Evolutionary conservation across 2,888 invertebrate genomes (phyloP), one percentile per base, ranked within the genome.

Genomic region (Dorcus hopei): DNA sequence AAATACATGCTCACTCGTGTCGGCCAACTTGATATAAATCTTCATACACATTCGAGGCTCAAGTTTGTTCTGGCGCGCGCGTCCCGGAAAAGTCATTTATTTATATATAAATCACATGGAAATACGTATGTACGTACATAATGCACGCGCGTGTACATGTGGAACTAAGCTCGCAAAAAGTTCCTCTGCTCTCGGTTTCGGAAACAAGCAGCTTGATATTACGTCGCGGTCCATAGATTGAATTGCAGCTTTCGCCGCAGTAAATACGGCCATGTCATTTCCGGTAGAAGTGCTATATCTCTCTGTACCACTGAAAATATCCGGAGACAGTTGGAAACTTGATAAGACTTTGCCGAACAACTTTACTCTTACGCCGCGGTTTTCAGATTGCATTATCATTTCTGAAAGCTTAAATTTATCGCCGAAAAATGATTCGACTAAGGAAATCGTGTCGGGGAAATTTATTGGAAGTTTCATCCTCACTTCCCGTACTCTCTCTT

Each of bases 301-400:
- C 45, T 4, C 45, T 23, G 45, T 45, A 57, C 61, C 60, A 59
- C 54, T 61, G 59, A 61, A 63, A 58, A 62, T 65, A 66, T 64
- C 64, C 57, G 59, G 61, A 56, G 62, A 63, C 63, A 63, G 59
- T 61, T 58, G 62, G 63, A 62, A 66, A 63, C 66, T 62, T 59
- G 63, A 66, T 66, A 66, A 66, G 66, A 64, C 64, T 62, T 63
- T 62, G 58, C 63, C 55, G 61, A 63, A 63, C 62, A 64, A 64
- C 63, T 66, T 64, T 64, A 59, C 64, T 61, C 62, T 66, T 57
- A 62, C 61, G 61, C 56, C 53, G 60, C 59, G 26, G 47, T 47
- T 47, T 40, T 39, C 51, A 38, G 56, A 58, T 59, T 49, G 49
- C 58, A 61, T 56, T 61, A 52, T 52, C 56, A 55, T 56, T 56